These are phyloP conservation scores for Euproctis similis DNA, from an alignment of 2,888 invertebrate species.

Conservation along the genomic window DNA sequence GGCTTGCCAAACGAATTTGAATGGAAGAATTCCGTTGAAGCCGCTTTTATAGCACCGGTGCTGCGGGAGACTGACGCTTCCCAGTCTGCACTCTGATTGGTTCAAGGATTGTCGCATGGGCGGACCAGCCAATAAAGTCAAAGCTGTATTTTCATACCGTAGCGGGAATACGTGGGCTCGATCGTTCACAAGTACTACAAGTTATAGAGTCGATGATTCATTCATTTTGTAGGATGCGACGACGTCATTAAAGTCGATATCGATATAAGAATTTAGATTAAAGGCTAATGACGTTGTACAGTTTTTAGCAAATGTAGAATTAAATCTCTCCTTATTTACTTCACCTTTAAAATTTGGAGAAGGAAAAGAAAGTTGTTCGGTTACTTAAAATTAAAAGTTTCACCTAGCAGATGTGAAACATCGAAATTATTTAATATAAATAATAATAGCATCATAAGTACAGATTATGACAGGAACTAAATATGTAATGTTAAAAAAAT, in stretches of 20 bases:
- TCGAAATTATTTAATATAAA: too few relatives aligned
- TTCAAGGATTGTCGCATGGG: conserved; percentile 55
- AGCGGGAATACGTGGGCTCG: conserved; percentile 71
- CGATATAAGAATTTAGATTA: too few relatives aligned
- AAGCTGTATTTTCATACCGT: conserved; percentile 65
- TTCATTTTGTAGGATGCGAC: conserved; percentile 28
- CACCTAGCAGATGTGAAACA: too few relatives aligned
- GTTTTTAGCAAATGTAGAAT: too few relatives aligned
- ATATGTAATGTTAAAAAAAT: too few relatives aligned
- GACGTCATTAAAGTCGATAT: conserved; percentile 14
- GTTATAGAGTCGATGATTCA: conserved; percentile 60
- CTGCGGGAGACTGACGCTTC: conserved; percentile 71
- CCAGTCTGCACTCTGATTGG: conserved; percentile 62
- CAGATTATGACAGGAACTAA: too few relatives aligned
- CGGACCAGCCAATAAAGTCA: conserved; percentile 61
- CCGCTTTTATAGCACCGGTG: conserved; percentile 74
- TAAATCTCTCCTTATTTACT: too few relatives aligned
- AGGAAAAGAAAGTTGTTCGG: too few relatives aligned
- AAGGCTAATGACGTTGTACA: too few relatives aligned
- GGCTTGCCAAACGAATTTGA: conserved; percentile 81
- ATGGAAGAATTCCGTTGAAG: conserved; percentile 55
- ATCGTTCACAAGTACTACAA: conserved; percentile 59
- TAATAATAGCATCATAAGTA: too few relatives aligned
- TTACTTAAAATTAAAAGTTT: too few relatives aligned
- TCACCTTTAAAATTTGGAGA: too few relatives aligned